A percentile compares a stretch with the other conserved stretches of the same genome.
These are phyloP conservation scores for Phenacoccus solenopsis DNA, from an alignment of 1,140 invertebrate species.

Conservation along the genomic window DNA sequence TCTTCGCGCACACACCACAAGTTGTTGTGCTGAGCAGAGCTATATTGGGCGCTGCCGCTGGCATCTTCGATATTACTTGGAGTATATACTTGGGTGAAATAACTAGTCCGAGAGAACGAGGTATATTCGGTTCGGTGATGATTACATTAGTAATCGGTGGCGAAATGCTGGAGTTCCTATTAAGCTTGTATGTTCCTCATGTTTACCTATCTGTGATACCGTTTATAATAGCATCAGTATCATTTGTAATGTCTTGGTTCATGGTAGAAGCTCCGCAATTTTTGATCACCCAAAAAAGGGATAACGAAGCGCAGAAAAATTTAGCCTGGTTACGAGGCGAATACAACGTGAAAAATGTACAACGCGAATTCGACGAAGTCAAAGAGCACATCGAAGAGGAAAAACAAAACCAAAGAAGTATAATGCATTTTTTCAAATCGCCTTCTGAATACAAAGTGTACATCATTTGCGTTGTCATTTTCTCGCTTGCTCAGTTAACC, in stretches of 20 bases:
- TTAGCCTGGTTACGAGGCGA: constrained; percentile 49
- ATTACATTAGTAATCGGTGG: constrained; percentile 68
- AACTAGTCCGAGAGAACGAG: constrained; percentile 28
- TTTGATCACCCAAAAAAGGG: not conserved
- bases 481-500: not conserved
- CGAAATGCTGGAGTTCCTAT: constrained; percentile 48
- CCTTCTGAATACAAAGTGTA: not conserved
- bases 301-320: constrained; percentile 29
- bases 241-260: not conserved
- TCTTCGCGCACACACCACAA: not conserved
- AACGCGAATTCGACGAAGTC: constrained; percentile 23
- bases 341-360: not conserved
- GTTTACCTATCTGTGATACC: not conserved
- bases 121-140: constrained; percentile 51
- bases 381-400: not conserved
- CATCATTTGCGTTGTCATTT: not conserved
- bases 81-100: constrained; percentile 81
- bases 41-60: constrained; percentile 47
- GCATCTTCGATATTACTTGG: constrained; percentile 57
- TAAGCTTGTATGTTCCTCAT: not conserved
- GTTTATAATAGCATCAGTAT: not conserved
- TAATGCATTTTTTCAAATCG: not conserved
- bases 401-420: not conserved
- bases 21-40: not conserved
- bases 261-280: not conserved